phyloP scores from a whole-genome alignment of 2,113 vertebrate genomes.

The Gymnobelideus leadbeateri region DNA sequence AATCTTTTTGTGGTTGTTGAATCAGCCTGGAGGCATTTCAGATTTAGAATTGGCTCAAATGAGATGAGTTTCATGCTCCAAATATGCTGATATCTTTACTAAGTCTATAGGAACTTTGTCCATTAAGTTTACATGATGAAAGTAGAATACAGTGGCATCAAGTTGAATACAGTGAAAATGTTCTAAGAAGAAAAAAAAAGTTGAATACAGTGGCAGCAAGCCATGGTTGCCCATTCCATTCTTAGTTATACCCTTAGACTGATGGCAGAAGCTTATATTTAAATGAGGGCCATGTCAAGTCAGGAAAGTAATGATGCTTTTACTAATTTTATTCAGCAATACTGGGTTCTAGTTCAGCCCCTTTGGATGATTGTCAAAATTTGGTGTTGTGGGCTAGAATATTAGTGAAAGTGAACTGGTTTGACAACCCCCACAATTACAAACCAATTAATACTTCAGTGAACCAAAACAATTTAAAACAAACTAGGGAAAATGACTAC shows the following conservation, averaged over 20 bases:
- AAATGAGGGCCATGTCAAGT: background rate
- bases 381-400: background rate
- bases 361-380: background rate
- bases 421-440: background rate
- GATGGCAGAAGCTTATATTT: background rate
- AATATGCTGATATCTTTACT: background rate
- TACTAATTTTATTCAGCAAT: background rate
- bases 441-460: background rate
- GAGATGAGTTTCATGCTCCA: background rate
- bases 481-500: background rate
- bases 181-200: too few relatives aligned
- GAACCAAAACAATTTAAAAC: background rate
- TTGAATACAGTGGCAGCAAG: background rate
- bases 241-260: background rate
- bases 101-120: background rate
- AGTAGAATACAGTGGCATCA: background rate
- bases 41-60: background rate
- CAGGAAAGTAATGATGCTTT: too few relatives aligned
- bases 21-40: background rate
- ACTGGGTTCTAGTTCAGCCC: background rate
- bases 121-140: background rate
- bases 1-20: background rate
- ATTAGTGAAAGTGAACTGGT: background rate
- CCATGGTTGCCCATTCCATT: background rate
- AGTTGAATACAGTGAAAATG: background rate